Conservation (phyloP, 2,113 vertebrate species). For the Ovibos moschatus region DNA sequence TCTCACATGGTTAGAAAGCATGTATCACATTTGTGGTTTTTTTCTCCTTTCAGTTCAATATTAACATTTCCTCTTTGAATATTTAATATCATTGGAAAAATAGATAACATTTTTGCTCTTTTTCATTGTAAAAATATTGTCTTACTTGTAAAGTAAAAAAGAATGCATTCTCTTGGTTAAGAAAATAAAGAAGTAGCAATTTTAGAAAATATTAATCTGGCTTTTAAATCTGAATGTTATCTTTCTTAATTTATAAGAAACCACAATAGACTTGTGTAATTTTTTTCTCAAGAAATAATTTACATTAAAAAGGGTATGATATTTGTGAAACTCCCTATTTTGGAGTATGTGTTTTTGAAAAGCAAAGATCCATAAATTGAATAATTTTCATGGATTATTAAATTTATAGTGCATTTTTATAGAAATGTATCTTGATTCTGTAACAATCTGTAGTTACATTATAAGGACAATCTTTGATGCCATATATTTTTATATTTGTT, state of each 20-base stretch:
- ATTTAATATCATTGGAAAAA: constrained; percentile 7
- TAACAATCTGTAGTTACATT: neutral
- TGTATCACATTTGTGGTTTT: neutral
- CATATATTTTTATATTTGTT: neutral
- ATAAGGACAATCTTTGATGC: neutral
- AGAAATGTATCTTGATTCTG: neutral
- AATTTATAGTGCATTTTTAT: neutral
- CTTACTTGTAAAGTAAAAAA: neutral
- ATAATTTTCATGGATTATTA: neutral
- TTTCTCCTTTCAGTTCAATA: neutral
- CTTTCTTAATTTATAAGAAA: neutral
- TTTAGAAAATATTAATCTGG: neutral
- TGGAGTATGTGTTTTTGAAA: neutral
- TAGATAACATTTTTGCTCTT: neutral
- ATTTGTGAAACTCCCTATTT: neutral
- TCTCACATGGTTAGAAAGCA: neutral
- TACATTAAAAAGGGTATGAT: neutral
- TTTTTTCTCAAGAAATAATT: neutral
- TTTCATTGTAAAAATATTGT: neutral
- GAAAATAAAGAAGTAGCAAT: neutral
- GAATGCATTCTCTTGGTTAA: neutral
- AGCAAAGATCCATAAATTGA: neutral
- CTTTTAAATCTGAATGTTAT: neutral
- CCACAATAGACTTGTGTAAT: neutral
- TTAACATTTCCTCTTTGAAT: neutral